Conservation (phyloP, 2,888 invertebrate species). For the Fabriciana adippe region DNA sequence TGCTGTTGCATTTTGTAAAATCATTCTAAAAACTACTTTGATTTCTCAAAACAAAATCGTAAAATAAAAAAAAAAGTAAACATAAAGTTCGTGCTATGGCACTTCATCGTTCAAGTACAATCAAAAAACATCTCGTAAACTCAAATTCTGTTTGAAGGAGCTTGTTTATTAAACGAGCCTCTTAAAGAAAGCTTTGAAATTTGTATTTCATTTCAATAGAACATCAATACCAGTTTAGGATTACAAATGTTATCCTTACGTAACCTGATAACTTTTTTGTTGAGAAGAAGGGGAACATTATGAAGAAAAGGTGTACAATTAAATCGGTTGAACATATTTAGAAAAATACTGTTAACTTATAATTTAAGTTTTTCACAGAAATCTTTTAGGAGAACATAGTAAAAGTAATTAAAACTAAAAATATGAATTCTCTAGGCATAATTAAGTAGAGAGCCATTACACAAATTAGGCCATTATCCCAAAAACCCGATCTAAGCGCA, state of each 20-base stretch:
- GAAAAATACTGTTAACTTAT: too few relatives aligned
- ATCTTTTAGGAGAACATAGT: background rate
- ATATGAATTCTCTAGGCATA: background rate
- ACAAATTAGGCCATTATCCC: slow-evolving; percentile 39
- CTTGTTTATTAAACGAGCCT: slow-evolving; percentile 33
- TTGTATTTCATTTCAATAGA: slow-evolving; percentile 27
- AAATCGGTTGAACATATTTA: too few relatives aligned
- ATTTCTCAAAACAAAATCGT: too few relatives aligned
- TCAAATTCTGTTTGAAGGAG: slow-evolving; percentile 32
- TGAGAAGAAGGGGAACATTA: background rate
- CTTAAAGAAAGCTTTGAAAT: slow-evolving; percentile 32
- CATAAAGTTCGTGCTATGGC: slow-evolving; percentile 4
- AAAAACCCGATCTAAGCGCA: slow-evolving; percentile 31
- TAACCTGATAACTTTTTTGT: slow-evolving; percentile 3
- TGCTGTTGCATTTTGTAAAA: too few relatives aligned
- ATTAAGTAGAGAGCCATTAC: slow-evolving; percentile 28
- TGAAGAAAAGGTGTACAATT: background rate
- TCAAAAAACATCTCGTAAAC: slow-evolving; percentile 26
- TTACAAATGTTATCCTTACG: slow-evolving; percentile 13
- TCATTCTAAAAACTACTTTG: too few relatives aligned
- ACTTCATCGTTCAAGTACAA: slow-evolving; percentile 11
- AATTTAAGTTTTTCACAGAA: background rate
- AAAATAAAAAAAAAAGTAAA: background rate
- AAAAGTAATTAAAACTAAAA: background rate
- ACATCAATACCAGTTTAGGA: slow-evolving; percentile 10